These are phyloP conservation scores for Stomorhina lunata DNA, from an alignment of 2,888 invertebrate species.

Conservation along the genomic window DNA sequence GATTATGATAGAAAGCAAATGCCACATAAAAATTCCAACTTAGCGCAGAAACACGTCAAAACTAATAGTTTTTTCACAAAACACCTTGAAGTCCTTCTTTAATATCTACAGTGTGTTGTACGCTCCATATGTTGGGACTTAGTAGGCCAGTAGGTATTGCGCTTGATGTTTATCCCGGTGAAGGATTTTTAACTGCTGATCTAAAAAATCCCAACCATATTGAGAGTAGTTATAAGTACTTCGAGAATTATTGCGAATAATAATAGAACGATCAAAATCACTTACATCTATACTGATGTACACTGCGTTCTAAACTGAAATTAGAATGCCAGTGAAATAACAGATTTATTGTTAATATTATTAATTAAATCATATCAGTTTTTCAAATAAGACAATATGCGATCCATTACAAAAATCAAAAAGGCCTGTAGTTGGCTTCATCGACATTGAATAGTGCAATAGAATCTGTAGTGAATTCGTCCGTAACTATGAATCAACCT, in stretches of 20 bases:
- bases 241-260: background rate
- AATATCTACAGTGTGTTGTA: slow-evolving; percentile 53
- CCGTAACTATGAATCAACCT: slow-evolving; percentile 64
- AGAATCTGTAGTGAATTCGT: slow-evolving; percentile 56
- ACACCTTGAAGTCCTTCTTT: background rate
- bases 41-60: slow-evolving; percentile 70
- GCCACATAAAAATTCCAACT: slow-evolving; percentile 75
- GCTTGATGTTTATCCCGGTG: background rate
- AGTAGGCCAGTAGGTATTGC: slow-evolving; percentile 79
- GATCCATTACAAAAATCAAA: slow-evolving; percentile 49
- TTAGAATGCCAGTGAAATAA: slow-evolving; percentile 31
- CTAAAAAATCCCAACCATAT: slow-evolving; percentile 80
- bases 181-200: slow-evolving; percentile 78
- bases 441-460: slow-evolving; percentile 62
- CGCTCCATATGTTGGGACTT: slow-evolving; percentile 80
- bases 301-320: slow-evolving; percentile 56
- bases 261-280: background rate
- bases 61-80: background rate
- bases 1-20: slow-evolving; percentile 67
- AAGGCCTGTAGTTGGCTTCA: slow-evolving; percentile 53
- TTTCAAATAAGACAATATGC: slow-evolving; percentile 35
- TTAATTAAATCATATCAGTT: slow-evolving; percentile 35
- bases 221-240: slow-evolving; percentile 68
- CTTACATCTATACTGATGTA: slow-evolving; percentile 42
- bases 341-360: slow-evolving; percentile 51